These are phyloP conservation scores for Python bivittatus DNA, from an alignment of 2,113 vertebrate species.

Conservation along the genomic window DNA sequence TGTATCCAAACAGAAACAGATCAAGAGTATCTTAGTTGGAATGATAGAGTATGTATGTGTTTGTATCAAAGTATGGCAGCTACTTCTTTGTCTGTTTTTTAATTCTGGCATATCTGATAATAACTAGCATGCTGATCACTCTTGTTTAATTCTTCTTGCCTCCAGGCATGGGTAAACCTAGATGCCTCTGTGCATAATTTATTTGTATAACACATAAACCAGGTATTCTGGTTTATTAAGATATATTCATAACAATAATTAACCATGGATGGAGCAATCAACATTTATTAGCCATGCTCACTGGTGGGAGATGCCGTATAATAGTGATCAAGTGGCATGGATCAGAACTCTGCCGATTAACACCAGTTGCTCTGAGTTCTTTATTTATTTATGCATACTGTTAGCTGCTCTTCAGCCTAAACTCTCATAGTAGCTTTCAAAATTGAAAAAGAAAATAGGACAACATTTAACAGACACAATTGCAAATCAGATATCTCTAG, in stretches of 20 bases:
- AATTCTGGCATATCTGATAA: neutral
- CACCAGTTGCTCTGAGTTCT: neutral
- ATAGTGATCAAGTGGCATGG: neutral
- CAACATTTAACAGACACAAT: neutral
- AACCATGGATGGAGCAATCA: neutral
- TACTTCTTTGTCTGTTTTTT: neutral
- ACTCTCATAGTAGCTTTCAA: neutral
- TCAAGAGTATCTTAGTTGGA: neutral
- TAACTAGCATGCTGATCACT: neutral
- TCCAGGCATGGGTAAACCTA: neutral
- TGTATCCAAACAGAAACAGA: neutral
- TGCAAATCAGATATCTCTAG: neutral
- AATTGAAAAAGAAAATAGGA: neutral
- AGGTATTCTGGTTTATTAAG: neutral
- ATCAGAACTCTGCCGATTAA: neutral
- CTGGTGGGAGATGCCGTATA: neutral
- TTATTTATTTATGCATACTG: neutral
- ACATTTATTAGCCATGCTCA: neutral
- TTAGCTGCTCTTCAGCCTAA: neutral
- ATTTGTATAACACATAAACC: neutral
- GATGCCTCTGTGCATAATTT: neutral
- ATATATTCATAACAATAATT: neutral
- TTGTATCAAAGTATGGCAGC: neutral
- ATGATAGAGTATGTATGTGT: neutral
- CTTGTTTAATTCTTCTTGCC: neutral